Evolutionary conservation across 2,888 invertebrate genomes (phyloP).

Genomic region (Panzeria rudis): DNA sequence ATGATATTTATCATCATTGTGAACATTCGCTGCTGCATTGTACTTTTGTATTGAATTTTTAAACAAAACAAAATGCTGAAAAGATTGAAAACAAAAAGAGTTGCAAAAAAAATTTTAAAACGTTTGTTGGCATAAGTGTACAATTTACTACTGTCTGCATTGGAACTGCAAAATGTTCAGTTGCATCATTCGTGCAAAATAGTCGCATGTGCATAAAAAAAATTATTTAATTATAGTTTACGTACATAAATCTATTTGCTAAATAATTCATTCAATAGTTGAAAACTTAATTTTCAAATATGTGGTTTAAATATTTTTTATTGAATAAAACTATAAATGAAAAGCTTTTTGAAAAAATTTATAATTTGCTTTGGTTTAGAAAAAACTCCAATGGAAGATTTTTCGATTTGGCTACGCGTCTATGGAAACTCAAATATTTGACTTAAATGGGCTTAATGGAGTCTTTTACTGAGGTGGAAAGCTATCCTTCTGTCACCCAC

Average conservation of each 20-base stretch:
- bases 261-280: not conserved
- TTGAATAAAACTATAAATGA: not conserved
- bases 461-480: too few relatives aligned
- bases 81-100: conserved; percentile 3
- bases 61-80: conserved; percentile 32
- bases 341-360: too few relatives aligned
- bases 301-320: not conserved
- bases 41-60: conserved; percentile 13
- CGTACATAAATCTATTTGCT: not conserved
- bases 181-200: conserved; percentile 38
- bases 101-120: conserved; percentile 20
- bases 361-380: too few relatives aligned
- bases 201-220: not conserved
- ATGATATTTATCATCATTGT: conserved; percentile 42
- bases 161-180: conserved; percentile 14
- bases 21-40: conserved; percentile 22
- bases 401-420: too few relatives aligned
- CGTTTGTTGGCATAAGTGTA: conserved; percentile 28
- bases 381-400: too few relatives aligned
- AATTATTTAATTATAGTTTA: conserved; percentile 7
- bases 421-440: too few relatives aligned
- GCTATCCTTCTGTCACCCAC: too few relatives aligned
- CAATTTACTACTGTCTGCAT: not conserved
- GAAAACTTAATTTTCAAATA: not conserved
- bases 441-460: too few relatives aligned